Base-by-base conservation (phyloP, 2,888 invertebrate genomes). In the Callosobruchus maculatus region DNA sequence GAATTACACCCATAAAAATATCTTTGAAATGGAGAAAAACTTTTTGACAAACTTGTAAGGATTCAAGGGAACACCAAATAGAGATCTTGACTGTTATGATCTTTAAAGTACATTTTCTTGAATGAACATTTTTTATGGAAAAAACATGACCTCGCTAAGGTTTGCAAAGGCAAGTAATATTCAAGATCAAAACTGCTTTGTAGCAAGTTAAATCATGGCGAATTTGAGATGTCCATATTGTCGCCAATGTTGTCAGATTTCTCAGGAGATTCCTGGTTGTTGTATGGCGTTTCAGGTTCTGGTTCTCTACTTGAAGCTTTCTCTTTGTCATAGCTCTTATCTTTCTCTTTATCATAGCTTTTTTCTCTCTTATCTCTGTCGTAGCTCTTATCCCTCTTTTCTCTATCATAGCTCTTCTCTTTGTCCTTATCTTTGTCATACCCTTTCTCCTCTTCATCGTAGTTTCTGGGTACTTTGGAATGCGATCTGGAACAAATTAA, bases 221-320 rank as follows among this genome's bases (percentile, higher is more conserved):
- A 93, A 87, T 93, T 93, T 20, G 93, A 93, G 86, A 94, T 94
- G 85, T 94, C 94, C 94, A 94, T 93, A 84, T 93, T 93, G 85
- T 93, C 93, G 85, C 93, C 94, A 93, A 94, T 93, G 84, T 93
- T 93, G 85, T 93, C 93, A 0, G 91, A 91, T 86, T 90, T 84
- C 84, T 88, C 82, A 82, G 89, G 85, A 82, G 89, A 81, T 77
- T 91, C 90, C 80, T 92, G 91, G 75, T 92, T 90, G n/a, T 21
- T n/a, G 13, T 68, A 26, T 26, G 20, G 3, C 3, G 68, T 69
- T 69, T 22, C 21, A 2, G 26, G 21, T 75, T 9, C 72, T 18
- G 18, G 7, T 18, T 49, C 49, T 13, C 13, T 49, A 49, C 13
- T 49, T 49, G 20, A 72, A 75, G 85, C 86, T 71, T 84, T 85